Percentiles rank a stretch among this genome's conserved stretches.
Conservation (phyloP, 2,888 invertebrate genomes). For the Muschampia plurimacula region DNA sequence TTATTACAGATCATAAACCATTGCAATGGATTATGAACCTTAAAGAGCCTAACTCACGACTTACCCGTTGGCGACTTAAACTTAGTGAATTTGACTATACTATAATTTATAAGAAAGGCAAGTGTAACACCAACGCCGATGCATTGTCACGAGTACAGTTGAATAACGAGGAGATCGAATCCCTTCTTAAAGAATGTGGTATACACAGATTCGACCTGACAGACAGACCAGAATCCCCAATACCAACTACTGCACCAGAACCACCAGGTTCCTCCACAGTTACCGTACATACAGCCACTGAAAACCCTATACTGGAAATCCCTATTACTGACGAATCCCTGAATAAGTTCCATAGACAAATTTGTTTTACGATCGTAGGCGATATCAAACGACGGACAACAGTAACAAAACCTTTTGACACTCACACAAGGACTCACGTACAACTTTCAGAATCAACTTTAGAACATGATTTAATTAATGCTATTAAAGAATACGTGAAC, state of each 20-base stretch:
- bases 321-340: background rate
- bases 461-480: background rate
- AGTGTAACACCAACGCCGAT: constrained; percentile 13
- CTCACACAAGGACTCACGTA: background rate
- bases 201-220: background rate
- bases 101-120: constrained; percentile 17
- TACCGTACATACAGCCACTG: background rate
- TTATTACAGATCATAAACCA: constrained; percentile 44
- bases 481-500: background rate
- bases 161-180: constrained; percentile 24
- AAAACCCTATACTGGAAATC: background rate
- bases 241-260: background rate
- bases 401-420: background rate
- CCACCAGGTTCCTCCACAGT: background rate
- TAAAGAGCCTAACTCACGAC: constrained; percentile 59
- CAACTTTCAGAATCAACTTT: background rate
- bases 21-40: constrained; percentile 49
- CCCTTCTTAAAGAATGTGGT: background rate
- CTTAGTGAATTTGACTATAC: constrained; percentile 23
- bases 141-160: constrained; percentile 14
- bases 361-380: background rate
- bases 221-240: background rate
- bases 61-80: constrained; percentile 54
- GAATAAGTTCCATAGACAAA: background rate
- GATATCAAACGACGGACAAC: background rate